phyloP scores from a whole-genome alignment of 2,113 vertebrate genomes.

The Lophochroa leadbeateri region DNA sequence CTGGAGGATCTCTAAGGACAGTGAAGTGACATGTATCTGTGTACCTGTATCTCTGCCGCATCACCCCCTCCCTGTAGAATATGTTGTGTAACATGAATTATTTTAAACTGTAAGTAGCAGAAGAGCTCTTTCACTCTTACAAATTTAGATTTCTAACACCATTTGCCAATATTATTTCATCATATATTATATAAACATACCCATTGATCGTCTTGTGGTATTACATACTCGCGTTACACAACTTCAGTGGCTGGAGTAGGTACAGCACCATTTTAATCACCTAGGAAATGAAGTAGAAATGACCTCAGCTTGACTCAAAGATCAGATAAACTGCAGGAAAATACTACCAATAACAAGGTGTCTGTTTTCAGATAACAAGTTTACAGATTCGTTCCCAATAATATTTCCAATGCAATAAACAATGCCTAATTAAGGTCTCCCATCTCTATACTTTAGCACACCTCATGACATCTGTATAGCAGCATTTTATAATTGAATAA shows the following conservation, averaged over 20 bases:
- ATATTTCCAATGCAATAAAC: background rate
- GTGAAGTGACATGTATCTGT: background rate
- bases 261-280: background rate
- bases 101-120: background rate
- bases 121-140: background rate
- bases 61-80: background rate
- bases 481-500: background rate
- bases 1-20: background rate
- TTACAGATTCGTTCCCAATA: background rate
- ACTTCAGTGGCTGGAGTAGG: background rate
- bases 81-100: background rate
- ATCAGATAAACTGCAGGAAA: background rate
- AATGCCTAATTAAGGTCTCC: background rate
- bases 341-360: background rate
- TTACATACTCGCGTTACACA: background rate
- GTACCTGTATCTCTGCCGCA: background rate
- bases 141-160: background rate
- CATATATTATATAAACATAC: background rate
- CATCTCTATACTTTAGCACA: background rate
- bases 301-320: background rate
- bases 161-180: background rate
- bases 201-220: background rate
- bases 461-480: background rate
- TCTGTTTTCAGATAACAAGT: background rate
- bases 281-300: background rate